Percentiles rank a stretch among this genome's conserved stretches.
Conservation (phyloP, 2,888 invertebrate species). For the Ligdia adustata region DNA sequence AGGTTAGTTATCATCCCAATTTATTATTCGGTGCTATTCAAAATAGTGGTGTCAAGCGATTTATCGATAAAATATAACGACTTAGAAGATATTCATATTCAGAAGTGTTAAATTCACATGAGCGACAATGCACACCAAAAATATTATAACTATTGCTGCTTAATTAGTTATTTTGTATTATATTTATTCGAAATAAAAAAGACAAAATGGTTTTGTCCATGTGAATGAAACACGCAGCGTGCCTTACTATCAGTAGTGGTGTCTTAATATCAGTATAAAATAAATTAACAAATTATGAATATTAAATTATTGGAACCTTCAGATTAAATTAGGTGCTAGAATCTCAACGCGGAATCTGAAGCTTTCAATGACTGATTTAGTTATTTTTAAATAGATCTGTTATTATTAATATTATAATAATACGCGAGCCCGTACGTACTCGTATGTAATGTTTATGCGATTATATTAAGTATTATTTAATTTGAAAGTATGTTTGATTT, state of each 20-base stretch:
- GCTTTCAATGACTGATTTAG: constrained; percentile 78
- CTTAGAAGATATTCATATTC: neutral
- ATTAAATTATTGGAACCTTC: constrained; percentile 78
- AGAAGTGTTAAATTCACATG: constrained; percentile 11
- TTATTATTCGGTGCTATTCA: constrained; percentile 4
- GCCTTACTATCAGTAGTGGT: constrained; percentile 40
- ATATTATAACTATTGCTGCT: constrained; percentile 8
- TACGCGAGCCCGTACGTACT: constrained; percentile 58
- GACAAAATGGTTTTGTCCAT: constrained; percentile 11
- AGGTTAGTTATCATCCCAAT: neutral
- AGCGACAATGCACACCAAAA: constrained; percentile 1
- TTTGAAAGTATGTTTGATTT: constrained; percentile 50
- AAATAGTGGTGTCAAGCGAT: constrained; percentile 11
- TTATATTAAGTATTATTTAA: constrained; percentile 40
- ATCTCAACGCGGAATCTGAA: constrained; percentile 76
- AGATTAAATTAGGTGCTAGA: constrained; percentile 70
- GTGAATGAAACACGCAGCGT: constrained; percentile 29
- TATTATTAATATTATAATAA: constrained; percentile 35
- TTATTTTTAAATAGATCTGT: constrained; percentile 67
- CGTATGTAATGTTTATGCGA: constrained; percentile 50
- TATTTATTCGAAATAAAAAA: constrained; percentile 13
- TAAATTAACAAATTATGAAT: constrained; percentile 40
- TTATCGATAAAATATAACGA: constrained; percentile 4
- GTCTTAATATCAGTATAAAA: constrained; percentile 40
- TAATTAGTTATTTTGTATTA: constrained; percentile 4